Percentiles rank a stretch among this genome's conserved stretches.
Conservation (phyloP, 2,113 vertebrate species). For the Scomber scombrus region DNA sequence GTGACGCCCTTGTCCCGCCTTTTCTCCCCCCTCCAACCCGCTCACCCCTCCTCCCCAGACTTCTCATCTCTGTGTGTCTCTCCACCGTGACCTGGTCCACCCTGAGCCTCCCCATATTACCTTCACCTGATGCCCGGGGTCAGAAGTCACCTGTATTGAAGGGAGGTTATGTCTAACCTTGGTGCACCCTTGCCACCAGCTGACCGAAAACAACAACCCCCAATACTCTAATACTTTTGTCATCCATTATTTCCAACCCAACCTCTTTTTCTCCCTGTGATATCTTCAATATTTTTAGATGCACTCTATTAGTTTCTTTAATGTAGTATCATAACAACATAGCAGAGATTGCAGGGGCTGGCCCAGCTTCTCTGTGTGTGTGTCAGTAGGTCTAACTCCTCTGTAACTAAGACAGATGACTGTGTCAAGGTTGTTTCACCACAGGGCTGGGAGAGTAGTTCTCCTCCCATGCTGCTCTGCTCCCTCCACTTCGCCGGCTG, state of each 20-base stretch:
- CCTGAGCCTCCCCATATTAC: conserved; percentile 68
- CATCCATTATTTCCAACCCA: conserved; percentile 30
- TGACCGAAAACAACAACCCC: conserved; percentile 21
- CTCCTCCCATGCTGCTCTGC: conserved; percentile 61
- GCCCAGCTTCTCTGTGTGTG: conserved; percentile 54
- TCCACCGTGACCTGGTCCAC: conserved; percentile 68
- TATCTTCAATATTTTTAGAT: conserved; percentile 78
- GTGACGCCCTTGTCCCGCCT: conserved; percentile 60
- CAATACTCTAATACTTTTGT: conserved; percentile 8
- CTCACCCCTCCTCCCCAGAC: conserved; percentile 15
- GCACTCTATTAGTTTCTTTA: conserved; percentile 80
- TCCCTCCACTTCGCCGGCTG: conserved; percentile 46
- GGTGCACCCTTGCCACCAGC: conserved; percentile 58
- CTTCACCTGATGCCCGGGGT: conserved; percentile 71
- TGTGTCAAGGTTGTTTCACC: conserved; percentile 71
- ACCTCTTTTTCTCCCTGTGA: conserved; percentile 42
- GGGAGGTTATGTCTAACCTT: conserved; percentile 77
- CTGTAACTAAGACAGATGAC: conserved; percentile 86
- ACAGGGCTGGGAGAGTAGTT: conserved; percentile 55
- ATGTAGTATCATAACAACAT: conserved; percentile 80
- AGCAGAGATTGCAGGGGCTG: conserved; percentile 57
- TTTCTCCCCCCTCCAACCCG: not conserved
- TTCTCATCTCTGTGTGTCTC: conserved; percentile 61
- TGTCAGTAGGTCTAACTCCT: conserved; percentile 77
- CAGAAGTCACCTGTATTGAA: conserved; percentile 52